These are phyloP conservation scores for Meloidogyne chitwoodi DNA, from an alignment of 1,140 invertebrate species.

Conservation along the genomic window DNA sequence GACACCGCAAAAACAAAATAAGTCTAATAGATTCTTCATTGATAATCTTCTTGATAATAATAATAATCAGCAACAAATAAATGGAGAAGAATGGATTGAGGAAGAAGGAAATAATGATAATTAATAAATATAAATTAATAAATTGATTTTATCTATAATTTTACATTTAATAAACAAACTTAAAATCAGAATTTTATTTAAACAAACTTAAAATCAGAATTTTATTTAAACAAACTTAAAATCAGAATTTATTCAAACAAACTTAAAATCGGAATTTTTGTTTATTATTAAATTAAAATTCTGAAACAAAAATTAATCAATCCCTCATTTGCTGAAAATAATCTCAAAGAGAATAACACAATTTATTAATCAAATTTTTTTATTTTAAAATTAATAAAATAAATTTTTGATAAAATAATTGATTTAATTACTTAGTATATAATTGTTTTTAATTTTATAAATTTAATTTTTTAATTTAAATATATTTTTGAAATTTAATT, in stretches of 20 bases:
- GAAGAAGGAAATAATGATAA: not conserved
- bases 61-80: not conserved
- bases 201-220: not conserved
- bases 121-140: not conserved
- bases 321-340: no score
- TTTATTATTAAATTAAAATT: not conserved
- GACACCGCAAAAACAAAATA: slow-evolving; percentile 1
- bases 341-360: no score
- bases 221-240: not conserved
- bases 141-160: not conserved
- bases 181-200: not conserved
- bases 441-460: no score
- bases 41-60: slow-evolving; percentile 17
- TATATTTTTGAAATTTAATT: no score
- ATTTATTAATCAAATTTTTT: no score
- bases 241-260: not conserved
- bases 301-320: no score
- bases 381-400: no score
- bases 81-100: not conserved
- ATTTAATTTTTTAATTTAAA: no score
- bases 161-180: no score
- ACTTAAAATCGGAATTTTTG: not conserved
- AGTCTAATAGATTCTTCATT: slow-evolving; percentile 15
- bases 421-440: no score
- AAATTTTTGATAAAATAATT: no score